A percentile compares a stretch with the other conserved stretches of the same genome.
These are phyloP conservation scores for Oryctes rhinoceros DNA, from an alignment of 1,140 invertebrate species.

Conservation along the genomic window DNA sequence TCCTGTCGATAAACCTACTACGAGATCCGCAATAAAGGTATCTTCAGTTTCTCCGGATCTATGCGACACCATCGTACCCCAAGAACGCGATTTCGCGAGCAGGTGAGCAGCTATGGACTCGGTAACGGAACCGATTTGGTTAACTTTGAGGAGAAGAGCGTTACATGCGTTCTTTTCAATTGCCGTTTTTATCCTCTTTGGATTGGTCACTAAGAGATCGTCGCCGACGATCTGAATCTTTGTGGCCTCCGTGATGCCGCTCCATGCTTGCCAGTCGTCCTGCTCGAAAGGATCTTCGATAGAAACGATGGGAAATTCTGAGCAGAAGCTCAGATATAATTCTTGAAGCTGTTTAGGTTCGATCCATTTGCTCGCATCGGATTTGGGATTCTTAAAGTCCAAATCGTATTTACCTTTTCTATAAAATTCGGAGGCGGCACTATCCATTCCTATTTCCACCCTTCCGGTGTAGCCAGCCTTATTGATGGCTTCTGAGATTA, in stretches of 20 bases:
- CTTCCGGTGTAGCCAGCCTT: conserved; percentile 94
- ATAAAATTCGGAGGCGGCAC: conserved; percentile 96
- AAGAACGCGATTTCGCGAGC: conserved; percentile 89
- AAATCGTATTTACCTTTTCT: conserved; percentile 92
- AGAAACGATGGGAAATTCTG: conserved; percentile 94
- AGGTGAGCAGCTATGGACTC: conserved; percentile 95
- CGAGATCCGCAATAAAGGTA: conserved; percentile 96
- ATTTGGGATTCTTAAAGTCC: conserved; percentile 96
- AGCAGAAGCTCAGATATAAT: conserved; percentile 90
- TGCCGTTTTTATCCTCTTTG: conserved; percentile 92
- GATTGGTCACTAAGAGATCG: conserved; percentile 93
- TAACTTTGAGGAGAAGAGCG: conserved; percentile 90
- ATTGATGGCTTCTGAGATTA: conserved; percentile 91
- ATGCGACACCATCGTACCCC: conserved; percentile 98
- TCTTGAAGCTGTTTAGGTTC: conserved; percentile 83
- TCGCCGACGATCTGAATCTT: conserved; percentile 95
- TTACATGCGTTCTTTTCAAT: conserved; percentile 98
- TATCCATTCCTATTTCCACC: conserved; percentile 98
- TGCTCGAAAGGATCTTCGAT: conserved; percentile 99
- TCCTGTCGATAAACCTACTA: conserved; percentile 94
- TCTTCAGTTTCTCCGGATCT: conserved; percentile 97
- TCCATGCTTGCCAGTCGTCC: conserved; percentile 96
- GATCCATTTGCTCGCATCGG: conserved; percentile 81
- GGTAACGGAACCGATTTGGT: conserved; percentile 96
- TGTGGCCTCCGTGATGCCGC: conserved; percentile 78